Percentiles rank a stretch among this genome's conserved stretches.
Evolutionary conservation across 1,140 invertebrate species (phyloP).

Genomic region (Pseudoatta argentina): DNA sequence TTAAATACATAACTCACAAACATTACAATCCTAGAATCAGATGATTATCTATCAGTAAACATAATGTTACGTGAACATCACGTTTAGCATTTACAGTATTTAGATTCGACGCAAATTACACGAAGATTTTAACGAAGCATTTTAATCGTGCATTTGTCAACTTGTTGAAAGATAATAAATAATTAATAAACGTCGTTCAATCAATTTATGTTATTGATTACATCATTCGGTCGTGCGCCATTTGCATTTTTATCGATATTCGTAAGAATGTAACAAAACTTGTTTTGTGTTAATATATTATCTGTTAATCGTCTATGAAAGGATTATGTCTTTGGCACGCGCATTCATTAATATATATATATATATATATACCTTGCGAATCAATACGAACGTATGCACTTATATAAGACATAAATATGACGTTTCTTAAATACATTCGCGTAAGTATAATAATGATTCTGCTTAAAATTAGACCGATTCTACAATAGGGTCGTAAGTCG

Average conservation of each 20-base stretch:
- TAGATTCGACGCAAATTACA: neutral
- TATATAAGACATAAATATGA: neutral
- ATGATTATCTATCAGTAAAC: neutral
- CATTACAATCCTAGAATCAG: neutral
- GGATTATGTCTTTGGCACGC: neutral
- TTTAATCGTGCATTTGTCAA: slow-evolving; percentile 1
- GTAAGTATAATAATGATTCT: neutral
- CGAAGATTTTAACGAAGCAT: neutral
- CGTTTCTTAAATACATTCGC: neutral
- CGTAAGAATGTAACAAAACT: neutral
- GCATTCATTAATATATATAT: slow-evolving; percentile 18
- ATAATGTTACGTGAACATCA: neutral
- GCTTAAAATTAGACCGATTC: no score
- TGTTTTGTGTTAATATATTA: neutral
- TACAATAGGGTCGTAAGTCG: no score
- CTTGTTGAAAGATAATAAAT: neutral
- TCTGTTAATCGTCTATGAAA: slow-evolving; percentile 10
- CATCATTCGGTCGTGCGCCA: neutral
- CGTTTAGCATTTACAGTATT: neutral
- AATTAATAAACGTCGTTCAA: slow-evolving; percentile 3
- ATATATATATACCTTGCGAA: no score
- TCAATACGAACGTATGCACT: neutral
- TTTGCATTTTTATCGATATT: neutral
- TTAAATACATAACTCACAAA: no score
- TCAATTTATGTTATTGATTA: neutral